Evolutionary conservation across 2,888 invertebrate genomes (phyloP).

Genomic region (Panzeria rudis): DNA sequence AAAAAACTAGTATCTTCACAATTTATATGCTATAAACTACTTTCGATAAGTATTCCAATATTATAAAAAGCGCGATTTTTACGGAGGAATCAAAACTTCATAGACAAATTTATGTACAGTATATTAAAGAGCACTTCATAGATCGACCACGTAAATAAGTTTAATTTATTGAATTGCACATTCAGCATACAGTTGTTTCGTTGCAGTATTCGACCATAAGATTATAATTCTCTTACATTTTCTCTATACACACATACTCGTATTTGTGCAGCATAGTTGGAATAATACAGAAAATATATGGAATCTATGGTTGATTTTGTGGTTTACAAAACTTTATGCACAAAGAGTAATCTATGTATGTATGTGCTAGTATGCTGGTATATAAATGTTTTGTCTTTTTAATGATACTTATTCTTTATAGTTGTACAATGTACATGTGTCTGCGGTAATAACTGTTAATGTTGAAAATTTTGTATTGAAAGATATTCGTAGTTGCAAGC

Average conservation of each 20-base stretch:
- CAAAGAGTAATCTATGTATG: not conserved
- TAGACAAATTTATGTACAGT: too few relatives aligned
- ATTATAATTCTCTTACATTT: slow-evolving; percentile 54
- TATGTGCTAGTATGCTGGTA: not conserved
- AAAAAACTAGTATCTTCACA: too few relatives aligned
- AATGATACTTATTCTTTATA: slow-evolving; percentile 51
- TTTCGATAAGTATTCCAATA: too few relatives aligned
- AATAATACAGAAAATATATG: slow-evolving; percentile 4
- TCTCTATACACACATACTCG: not conserved
- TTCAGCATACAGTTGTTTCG: slow-evolving; percentile 66
- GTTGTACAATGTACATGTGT: slow-evolving; percentile 52
- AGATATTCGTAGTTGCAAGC: slow-evolving; percentile 58
- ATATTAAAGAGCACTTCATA: not conserved
- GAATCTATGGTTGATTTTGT: slow-evolving; percentile 58
- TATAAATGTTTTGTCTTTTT: not conserved
- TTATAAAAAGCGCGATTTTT: too few relatives aligned
- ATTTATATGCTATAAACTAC: too few relatives aligned
- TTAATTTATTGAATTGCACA: slow-evolving; percentile 66
- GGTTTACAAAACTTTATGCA: slow-evolving; percentile 51
- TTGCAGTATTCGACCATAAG: slow-evolving; percentile 66
- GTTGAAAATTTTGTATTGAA: slow-evolving; percentile 40
- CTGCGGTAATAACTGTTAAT: slow-evolving; percentile 68
- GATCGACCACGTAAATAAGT: not conserved
- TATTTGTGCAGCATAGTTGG: slow-evolving; percentile 14
- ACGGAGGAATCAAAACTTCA: too few relatives aligned